Evolutionary conservation across 2,113 vertebrate genomes (phyloP), one percentile per base, ranked within the genome.

Genomic region (Gorsachius goisagi): DNA sequence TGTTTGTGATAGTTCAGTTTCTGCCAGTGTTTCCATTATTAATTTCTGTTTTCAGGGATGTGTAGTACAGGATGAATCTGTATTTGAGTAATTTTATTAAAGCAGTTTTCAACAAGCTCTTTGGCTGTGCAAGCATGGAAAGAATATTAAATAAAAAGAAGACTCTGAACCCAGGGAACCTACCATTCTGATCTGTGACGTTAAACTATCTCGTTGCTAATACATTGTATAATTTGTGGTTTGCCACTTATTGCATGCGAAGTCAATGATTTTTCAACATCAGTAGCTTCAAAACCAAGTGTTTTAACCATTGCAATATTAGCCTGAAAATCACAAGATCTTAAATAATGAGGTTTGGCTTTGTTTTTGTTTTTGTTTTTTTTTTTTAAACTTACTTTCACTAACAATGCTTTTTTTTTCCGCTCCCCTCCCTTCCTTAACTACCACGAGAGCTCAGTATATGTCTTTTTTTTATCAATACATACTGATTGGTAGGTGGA

Each of bases 11-110:
- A 47, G 77, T 67, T 88, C 23, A 44, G 41, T 33, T 88, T 96
- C 56, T 94, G 60, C 30, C 50, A 37, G 13, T 60, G 58, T 67
- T 92, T 80, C 58, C 41, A 50, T 88, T 88, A 92, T 59, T 86
- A 67, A 68, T 66, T 82, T 71, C 44, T 91, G 37, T 64, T 88
- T 95, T 93, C n/a, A 62, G 58, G 35, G 35, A 56, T 73, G 71
- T 96, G 52, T 81, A 71, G 28, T 79, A 49, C 66, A 95, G 78
- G 27, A 49, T 39, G 32, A 39, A 27, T 56, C 89, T 86, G 66
- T 79, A 68, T 80, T 44, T 86, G 63, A 32, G 32, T 93, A 73
- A 81, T 94, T 88, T 71, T 76, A 85, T 97, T 97, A 91, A 93
- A 87, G 33, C 9, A n/a, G 69, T 76, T 97, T 90, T 89, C 82